Evolutionary conservation across 2,113 vertebrate species (phyloP).

Genomic region (Helogale parvula): DNA sequence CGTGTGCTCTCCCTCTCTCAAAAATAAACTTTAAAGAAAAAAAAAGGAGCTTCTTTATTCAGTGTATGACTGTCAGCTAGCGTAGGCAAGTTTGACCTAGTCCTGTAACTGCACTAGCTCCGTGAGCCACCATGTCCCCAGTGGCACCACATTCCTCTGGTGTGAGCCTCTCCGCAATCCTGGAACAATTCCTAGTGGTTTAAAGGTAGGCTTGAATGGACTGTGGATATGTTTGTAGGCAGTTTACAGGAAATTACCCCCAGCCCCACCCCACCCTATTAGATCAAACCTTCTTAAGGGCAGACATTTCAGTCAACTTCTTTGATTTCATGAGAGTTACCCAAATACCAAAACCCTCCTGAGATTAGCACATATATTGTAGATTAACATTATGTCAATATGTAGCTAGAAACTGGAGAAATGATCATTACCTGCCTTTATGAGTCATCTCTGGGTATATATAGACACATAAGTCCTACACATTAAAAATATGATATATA

Average conservation of each 20-base stretch:
- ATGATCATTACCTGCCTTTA: not conserved
- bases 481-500: not conserved
- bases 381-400: not conserved
- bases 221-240: not conserved
- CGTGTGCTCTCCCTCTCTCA: no score
- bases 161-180: not conserved
- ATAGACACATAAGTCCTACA: not conserved
- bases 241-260: not conserved
- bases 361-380: not conserved
- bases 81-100: not conserved
- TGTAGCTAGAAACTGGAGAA: not conserved
- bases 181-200: not conserved
- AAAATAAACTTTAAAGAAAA: no score
- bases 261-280: not conserved
- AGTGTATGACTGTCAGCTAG: not conserved
- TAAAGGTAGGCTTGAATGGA: not conserved
- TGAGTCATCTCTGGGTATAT: not conserved
- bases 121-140: accelerated
- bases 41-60: not conserved
- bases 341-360: not conserved
- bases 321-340: not conserved
- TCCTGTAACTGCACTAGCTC: not conserved
- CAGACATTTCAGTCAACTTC: not conserved
- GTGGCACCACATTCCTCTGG: accelerated
- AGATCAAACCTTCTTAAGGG: not conserved